Conservation (phyloP, 2,797 vertebrate genomes). For the Borostomias antarcticus region DNA sequence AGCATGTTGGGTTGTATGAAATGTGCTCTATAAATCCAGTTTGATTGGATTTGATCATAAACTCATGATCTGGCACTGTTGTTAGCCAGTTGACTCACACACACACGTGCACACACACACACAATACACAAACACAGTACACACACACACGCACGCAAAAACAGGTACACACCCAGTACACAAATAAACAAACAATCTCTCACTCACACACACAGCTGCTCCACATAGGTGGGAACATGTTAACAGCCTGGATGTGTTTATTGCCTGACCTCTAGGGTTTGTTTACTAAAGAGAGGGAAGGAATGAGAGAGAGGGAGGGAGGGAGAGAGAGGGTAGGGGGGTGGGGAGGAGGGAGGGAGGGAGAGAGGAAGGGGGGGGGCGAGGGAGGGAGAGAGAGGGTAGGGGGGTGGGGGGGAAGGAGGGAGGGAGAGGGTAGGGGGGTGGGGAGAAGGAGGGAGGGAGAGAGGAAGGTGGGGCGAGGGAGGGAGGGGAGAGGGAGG, state of each 20-base stretch:
- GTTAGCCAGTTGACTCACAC: no score
- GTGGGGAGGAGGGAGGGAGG: background rate
- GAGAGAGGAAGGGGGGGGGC: background rate
- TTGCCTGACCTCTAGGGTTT: conserved; percentile 43
- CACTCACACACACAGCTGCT: conserved; percentile 10
- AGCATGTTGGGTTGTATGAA: no score
- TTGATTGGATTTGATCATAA: no score
- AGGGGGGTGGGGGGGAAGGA: background rate
- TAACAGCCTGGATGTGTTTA: conserved; percentile 57
- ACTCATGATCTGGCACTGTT: no score
- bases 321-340: background rate
- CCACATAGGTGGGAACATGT: conserved; percentile 41
- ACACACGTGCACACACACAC: no score
- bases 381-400: background rate
- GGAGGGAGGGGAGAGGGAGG: background rate
- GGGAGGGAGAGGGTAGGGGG: background rate
- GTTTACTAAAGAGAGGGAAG: conserved; percentile 39
- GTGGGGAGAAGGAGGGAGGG: background rate
- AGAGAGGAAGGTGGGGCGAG: background rate
- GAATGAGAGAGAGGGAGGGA: background rate
- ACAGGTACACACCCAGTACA: background rate
- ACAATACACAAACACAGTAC: background rate
- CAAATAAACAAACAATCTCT: background rate
- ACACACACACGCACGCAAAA: background rate
- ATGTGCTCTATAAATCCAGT: no score